Percentiles rank a stretch among this genome's conserved stretches.
phyloP scores from a whole-genome alignment of 2,888 invertebrate genomes.

The Drosophila mimica region DNA sequence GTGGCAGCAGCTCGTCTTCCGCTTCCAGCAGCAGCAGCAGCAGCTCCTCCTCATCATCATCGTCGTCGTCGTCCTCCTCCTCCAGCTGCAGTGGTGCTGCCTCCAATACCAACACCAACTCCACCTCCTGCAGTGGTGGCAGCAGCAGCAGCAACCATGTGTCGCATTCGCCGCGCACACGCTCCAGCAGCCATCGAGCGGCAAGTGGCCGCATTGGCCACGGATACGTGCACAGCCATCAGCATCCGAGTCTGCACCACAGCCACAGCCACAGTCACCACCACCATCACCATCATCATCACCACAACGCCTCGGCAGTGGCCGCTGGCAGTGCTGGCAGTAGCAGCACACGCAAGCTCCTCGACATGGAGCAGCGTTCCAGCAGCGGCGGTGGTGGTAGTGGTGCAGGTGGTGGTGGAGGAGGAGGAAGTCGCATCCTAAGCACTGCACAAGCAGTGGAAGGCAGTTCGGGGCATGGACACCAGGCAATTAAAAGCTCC shows the following conservation, averaged over 20 bases:
- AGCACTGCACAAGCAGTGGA: conserved; percentile 14
- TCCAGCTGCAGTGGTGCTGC: conserved; percentile 11
- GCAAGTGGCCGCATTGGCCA: conserved; percentile 46
- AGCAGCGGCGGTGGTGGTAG: background rate
- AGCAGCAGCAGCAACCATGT: conserved; percentile 5
- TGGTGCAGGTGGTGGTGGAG: background rate
- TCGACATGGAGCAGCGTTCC: conserved; percentile 29
- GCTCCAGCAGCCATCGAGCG: conserved; percentile 76
- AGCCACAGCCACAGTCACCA: conserved; percentile 59
- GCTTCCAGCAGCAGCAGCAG: conserved; percentile 9
- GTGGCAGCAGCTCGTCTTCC: conserved; percentile 7
- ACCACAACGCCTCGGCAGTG: conserved; percentile 64
- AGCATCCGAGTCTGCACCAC: conserved; percentile 73
- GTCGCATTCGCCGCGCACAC: conserved; percentile 60
- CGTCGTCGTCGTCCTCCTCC: conserved; percentile 1
- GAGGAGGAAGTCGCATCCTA: background rate
- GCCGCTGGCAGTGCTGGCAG: conserved; percentile 59
- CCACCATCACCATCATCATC: conserved; percentile 53
- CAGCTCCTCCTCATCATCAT: conserved; percentile 19
- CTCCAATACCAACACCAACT: background rate
- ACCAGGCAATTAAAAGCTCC: conserved; percentile 59
- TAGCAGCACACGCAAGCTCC: conserved; percentile 39
- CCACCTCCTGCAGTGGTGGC: conserved; percentile 9
- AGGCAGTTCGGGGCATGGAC: conserved; percentile 6
- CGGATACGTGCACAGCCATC: conserved; percentile 67